Percentiles rank a stretch among this genome's conserved stretches.
Evolutionary conservation across 1,140 invertebrate species (phyloP).

Genomic region (Brachionus calyciflorus): DNA sequence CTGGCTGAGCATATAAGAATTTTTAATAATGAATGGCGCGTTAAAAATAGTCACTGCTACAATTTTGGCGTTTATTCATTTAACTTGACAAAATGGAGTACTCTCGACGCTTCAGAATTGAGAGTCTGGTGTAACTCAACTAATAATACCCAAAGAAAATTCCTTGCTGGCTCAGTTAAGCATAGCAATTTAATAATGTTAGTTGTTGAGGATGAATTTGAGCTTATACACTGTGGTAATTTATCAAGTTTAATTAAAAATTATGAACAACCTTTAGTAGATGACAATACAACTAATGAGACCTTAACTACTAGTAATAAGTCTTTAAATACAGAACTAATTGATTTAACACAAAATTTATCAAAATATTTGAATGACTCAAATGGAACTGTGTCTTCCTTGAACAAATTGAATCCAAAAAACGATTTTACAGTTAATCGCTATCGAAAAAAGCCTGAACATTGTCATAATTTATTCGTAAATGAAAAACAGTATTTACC

Average conservation of each 20-base stretch:
- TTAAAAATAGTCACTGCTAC: conserved; percentile 44
- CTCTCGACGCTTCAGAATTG: neutral
- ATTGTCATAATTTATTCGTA: conserved; percentile 16
- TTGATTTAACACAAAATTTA: no score
- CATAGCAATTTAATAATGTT: conserved; percentile 44
- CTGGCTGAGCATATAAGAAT: conserved; percentile 25
- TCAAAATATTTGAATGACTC: no score
- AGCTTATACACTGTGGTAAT: conserved; percentile 35
- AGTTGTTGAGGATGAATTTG: conserved; percentile 36
- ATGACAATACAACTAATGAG: neutral
- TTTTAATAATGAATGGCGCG: conserved; percentile 37
- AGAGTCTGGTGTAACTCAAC: conserved; percentile 41
- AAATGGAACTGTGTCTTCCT: neutral
- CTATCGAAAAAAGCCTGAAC: conserved; percentile 35
- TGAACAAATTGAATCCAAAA: neutral
- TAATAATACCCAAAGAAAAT: neutral
- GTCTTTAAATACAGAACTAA: no score
- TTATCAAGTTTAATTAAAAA: neutral
- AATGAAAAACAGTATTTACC: conserved; percentile 42
- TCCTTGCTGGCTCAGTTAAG: neutral
- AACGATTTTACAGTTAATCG: neutral
- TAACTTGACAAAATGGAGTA: conserved; percentile 42
- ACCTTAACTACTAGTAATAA: neutral
- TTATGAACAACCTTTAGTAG: neutral
- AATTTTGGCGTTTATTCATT: conserved; percentile 41